Evolutionary conservation across 2,888 invertebrate genomes (phyloP), one percentile per base, ranked within the genome.

Genomic region (Globia sparganii): DNA sequence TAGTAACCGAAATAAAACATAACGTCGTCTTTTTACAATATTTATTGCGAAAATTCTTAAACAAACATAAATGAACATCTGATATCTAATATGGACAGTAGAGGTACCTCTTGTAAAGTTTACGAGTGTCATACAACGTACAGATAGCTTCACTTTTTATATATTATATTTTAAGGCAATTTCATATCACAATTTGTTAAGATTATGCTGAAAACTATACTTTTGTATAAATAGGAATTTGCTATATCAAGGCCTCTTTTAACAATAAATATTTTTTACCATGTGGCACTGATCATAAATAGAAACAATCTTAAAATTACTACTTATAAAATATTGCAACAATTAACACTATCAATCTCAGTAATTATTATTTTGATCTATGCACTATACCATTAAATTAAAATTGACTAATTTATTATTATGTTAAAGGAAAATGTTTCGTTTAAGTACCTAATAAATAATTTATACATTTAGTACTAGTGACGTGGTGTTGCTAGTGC

Each of bases 351-450:
- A 93, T 90, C 90, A 94, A 94, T 94, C 93, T 94, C 94, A 92
- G 90, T 92, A 89, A 90, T 87, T 91, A 91, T 90, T 91, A 90
- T 91, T 86, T 90, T 91, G 85, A 89, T 83, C 87, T 86, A 90
- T 87, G 79, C 80, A 85, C 87, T 92, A 91, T 88, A 89, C 86
- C 87, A 88, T 91, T 90, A 91, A 92, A 90, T 92, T 92, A 91
- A 90, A 78, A 90, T 94, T 95, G 95, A 95, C 95, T 95, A 95
- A 92, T 91, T 92, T 91, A 94, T 92, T 95, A 95, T 94, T 94
- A 94, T 93, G 93, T 92, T 94, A 94, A 77, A 88, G 89, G 89
- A 89, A 89, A 89, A 86, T 79, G 81, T 83, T 88, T 86, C 87
- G 84, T 86, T 86, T 88, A 87, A 84, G 85, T 86, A 86, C 80